A percentile compares a stretch with the other conserved stretches of the same genome.
phyloP scores from a whole-genome alignment of 2,797 vertebrate genomes.

The Danio aesculapii region DNA sequence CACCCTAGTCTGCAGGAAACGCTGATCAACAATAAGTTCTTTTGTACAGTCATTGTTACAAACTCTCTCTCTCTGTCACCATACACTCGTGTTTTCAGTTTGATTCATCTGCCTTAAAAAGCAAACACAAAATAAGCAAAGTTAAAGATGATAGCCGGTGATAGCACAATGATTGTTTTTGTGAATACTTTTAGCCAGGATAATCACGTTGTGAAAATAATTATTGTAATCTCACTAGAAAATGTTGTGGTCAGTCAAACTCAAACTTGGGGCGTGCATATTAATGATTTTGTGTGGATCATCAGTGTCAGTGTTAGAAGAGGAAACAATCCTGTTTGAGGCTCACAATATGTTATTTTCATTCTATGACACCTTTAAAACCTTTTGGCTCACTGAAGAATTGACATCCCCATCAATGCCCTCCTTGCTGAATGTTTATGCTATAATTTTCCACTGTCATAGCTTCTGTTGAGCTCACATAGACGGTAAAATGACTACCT shows the following conservation, averaged over 20 bases:
- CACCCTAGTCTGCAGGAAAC: background rate
- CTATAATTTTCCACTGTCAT: conserved; percentile 15
- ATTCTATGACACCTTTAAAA: background rate
- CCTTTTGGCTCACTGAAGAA: background rate
- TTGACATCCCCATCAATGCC: background rate
- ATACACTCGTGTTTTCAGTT: background rate
- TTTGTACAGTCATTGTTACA: background rate
- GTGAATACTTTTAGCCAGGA: background rate
- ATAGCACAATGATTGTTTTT: background rate
- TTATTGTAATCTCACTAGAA: too few relatives aligned
- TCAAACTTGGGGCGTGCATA: too few relatives aligned
- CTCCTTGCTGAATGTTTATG: conserved; percentile 24
- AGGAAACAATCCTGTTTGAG: too few relatives aligned
- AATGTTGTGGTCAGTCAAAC: too few relatives aligned
- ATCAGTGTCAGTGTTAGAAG: too few relatives aligned
- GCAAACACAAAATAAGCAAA: background rate
- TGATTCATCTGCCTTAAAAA: background rate
- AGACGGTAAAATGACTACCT: background rate
- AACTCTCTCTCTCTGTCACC: background rate
- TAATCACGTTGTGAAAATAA: background rate
- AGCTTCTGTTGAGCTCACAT: background rate
- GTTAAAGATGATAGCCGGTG: background rate
- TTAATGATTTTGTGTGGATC: too few relatives aligned
- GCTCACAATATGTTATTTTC: too few relatives aligned
- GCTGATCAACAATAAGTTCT: background rate